Base-by-base conservation (phyloP, 2,888 invertebrate genomes). In the Cosmopolites sordidus region DNA sequence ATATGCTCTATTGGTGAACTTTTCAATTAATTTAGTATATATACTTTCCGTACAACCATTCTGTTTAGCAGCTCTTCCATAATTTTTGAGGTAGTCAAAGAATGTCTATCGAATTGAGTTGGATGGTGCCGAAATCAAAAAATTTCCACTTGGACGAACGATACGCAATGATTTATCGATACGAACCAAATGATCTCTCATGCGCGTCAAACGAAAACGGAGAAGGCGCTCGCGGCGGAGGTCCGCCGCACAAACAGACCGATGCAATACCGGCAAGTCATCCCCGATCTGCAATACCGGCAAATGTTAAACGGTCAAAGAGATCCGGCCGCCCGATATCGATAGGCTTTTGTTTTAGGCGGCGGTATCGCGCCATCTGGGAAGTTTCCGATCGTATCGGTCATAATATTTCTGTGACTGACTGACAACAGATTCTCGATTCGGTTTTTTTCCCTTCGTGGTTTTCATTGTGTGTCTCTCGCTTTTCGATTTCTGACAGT, bases 311-410 rank as follows among this genome's bases (percentile, higher is more conserved):
- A 5, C 33, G 33, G 5, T 48, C 55, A 55, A 55, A 55, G 48
- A 51, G 55, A 55, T 55, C 55, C 55, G 55, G 51, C 51, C 16
- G 12, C 16, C 11, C 39, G 55, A 55, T 55, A 55, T 51, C 47
- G 55, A 55, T 55, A 55, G 33, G 43, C 55, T 48, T 55, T 55
- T 55, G 55, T 55, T 55, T 55, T 55, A 55, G 55, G 51, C 44
- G 51, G 50, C 33, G 11, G 33, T 33, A 33, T 33, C 33, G 33
- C 33, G 33, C 33, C 33, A 33, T 33, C 33, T 33, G 33, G 33
- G 33, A 33, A 33, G 12, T 40, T 40, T 14, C 9, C 40, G 40
- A 40, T 40, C 40, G 40, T 53, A 53, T 53, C 54, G 17, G 45
- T 55, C 55, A 51, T 51, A 55, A 55, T 51, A 55, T 55, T 55